Percentiles rank a stretch among this genome's conserved stretches.
phyloP scores from a whole-genome alignment of 2,797 vertebrate genomes.

The Pelobates cultripes region DNA sequence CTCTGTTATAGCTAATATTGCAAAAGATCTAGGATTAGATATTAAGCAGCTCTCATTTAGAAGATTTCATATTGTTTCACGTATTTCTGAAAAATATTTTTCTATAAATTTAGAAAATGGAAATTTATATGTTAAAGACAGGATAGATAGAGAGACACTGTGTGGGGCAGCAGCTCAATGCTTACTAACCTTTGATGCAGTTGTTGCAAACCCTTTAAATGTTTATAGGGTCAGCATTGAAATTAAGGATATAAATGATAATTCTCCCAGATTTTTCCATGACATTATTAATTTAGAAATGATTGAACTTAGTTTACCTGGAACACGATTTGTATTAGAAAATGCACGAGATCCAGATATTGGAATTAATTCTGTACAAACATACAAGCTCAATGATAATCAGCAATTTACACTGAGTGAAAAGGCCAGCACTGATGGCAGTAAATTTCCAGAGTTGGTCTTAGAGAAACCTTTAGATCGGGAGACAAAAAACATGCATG shows the following conservation, averaged over 20 bases:
- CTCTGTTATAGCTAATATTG: no score
- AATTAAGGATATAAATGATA: slow-evolving; percentile 67
- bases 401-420: no score
- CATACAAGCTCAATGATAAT: no score
- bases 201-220: slow-evolving; percentile 74
- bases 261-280: slow-evolving; percentile 59
- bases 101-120: no score
- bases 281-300: slow-evolving; percentile 61
- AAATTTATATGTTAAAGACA: no score
- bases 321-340: background rate
- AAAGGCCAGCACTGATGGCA: background rate
- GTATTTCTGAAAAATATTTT: slow-evolving; percentile 2
- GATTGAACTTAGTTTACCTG: slow-evolving; percentile 51
- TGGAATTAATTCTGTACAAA: no score
- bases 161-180: slow-evolving; percentile 64
- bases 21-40: no score
- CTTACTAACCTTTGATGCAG: slow-evolving; percentile 72
- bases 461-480: slow-evolving; percentile 61
- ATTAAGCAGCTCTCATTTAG: no score
- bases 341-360: no score
- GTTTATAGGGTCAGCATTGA: slow-evolving; percentile 71
- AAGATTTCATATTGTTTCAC: background rate
- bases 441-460: slow-evolving; percentile 63
- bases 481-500: slow-evolving; percentile 57
- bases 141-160: slow-evolving; percentile 47